Conservation (phyloP, 2,113 vertebrate genomes). For the Orycteropus afer region DNA sequence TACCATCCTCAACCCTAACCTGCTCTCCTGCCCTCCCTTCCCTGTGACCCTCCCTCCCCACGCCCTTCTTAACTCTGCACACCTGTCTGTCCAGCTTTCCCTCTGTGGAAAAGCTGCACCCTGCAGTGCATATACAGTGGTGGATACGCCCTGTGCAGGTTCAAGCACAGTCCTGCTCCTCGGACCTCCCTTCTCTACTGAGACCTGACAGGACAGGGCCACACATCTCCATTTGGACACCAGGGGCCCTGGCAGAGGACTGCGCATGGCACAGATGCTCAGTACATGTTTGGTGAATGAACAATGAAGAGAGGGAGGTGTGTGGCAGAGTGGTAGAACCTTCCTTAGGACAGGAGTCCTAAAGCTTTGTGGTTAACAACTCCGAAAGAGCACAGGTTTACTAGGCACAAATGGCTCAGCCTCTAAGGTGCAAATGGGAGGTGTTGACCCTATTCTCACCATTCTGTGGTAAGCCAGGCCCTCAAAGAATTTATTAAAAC, state of each 20-base stretch:
- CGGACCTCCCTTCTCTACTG: not conserved
- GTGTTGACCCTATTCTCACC: not conserved
- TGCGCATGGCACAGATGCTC: not conserved
- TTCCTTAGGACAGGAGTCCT: not conserved
- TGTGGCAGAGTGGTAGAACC: accelerated
- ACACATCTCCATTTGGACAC: not conserved
- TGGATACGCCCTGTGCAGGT: accelerated
- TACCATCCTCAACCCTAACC: no score
- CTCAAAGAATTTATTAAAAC: not conserved
- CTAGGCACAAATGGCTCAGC: not conserved
- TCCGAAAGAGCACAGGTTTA: not conserved
- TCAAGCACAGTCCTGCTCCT: not conserved
- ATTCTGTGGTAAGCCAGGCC: not conserved
- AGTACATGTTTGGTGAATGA: not conserved
- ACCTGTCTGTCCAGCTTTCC: no score
- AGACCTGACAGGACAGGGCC: not conserved
- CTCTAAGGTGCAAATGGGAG: not conserved
- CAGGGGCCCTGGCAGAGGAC: not conserved
- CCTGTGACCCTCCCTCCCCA: no score
- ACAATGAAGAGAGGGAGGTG: not conserved
- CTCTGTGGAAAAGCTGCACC: no score
- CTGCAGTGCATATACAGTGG: not conserved
- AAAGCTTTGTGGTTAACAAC: not conserved
- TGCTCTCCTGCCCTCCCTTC: no score
- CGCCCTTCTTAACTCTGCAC: no score